A percentile compares a stretch with the other conserved stretches of the same genome.
Conservation (phyloP, 2,797 vertebrate genomes). For the Gallinago nigripennis region DNA sequence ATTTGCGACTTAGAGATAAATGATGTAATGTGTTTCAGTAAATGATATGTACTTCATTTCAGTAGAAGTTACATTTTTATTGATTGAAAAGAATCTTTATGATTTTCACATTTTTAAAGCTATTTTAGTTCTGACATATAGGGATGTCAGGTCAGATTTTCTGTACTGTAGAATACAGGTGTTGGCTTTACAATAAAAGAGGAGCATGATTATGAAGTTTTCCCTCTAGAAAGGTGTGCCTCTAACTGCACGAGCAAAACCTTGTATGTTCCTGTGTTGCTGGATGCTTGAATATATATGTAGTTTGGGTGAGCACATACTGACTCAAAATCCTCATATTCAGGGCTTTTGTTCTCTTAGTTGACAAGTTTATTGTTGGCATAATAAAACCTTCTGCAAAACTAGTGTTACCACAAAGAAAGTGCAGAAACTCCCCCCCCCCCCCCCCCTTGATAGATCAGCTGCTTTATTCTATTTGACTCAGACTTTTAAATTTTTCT, state of each 20-base stretch:
- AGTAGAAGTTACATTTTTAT: neutral
- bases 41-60: neutral
- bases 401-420: neutral
- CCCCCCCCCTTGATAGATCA: rapidly evolving
- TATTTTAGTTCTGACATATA: neutral
- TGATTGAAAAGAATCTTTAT: neutral
- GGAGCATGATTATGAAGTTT: neutral
- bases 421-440: rapidly evolving
- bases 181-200: neutral
- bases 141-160: neutral
- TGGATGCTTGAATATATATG: neutral
- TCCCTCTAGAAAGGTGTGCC: neutral
- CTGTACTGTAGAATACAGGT: neutral
- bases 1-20: neutral
- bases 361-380: neutral
- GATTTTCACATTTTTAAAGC: neutral
- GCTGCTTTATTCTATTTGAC: neutral
- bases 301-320: neutral
- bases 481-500: neutral
- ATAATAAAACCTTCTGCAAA: neutral
- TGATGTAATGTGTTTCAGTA: neutral
- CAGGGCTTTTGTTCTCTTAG: neutral
- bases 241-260: neutral
- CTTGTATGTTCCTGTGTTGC: rapidly evolving
- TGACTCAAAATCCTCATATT: neutral